Conservation (phyloP, 2,797 vertebrate genomes). For the Darevskia nairensis region DNA sequence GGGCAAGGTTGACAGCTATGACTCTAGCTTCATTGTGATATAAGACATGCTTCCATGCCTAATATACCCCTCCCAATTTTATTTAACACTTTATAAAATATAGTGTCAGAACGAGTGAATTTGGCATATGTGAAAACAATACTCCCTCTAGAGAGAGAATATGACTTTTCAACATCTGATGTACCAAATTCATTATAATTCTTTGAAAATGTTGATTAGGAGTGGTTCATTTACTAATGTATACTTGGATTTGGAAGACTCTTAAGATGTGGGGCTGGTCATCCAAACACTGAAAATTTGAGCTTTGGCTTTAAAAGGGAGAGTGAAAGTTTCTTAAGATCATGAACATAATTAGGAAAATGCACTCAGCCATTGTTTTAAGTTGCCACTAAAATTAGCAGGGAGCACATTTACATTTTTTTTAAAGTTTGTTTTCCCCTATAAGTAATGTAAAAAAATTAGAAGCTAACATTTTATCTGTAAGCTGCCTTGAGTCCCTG, state of each 20-base stretch:
- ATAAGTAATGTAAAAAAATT: too few species aligned
- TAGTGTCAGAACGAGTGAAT: neutral
- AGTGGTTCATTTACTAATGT: neutral
- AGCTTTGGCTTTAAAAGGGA: neutral
- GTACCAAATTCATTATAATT: neutral
- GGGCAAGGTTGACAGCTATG: too few species aligned
- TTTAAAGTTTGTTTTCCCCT: neutral
- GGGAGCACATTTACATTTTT: neutral
- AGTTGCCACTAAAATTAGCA: neutral
- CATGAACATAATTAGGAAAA: neutral
- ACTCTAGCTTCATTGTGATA: neutral
- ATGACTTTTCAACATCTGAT: neutral
- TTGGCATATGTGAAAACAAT: neutral
- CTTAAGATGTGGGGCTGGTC: too few species aligned
- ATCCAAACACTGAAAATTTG: neutral
- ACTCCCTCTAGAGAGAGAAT: neutral
- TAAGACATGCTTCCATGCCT: neutral
- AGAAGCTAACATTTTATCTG: too few species aligned
- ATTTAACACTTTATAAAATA: neutral
- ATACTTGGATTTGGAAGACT: neutral
- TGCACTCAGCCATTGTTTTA: neutral
- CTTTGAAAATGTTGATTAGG: neutral
- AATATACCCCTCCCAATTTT: neutral
- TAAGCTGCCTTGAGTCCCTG: too few species aligned
- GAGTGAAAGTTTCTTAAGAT: neutral